phyloP scores from a whole-genome alignment of 1,140 invertebrate genomes.

The Helicoverpa zea region DNA sequence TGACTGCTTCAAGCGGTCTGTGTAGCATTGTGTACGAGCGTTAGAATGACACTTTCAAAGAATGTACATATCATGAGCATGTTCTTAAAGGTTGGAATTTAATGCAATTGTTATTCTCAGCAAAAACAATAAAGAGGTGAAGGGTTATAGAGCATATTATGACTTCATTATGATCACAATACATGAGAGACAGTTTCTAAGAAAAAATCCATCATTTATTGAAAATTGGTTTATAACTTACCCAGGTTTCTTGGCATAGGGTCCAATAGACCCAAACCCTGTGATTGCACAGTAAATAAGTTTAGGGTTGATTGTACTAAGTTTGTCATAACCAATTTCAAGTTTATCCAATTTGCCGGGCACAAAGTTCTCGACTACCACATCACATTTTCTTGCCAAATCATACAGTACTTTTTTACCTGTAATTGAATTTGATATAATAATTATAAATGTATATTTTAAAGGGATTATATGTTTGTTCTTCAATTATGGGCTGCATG shows the following conservation, averaged over 20 bases:
- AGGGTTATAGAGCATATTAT: neutral
- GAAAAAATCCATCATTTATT: neutral
- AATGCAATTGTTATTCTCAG: too few relatives aligned
- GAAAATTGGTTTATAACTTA: conserved; percentile 49
- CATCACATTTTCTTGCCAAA: conserved; percentile 92
- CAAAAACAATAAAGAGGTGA: too few relatives aligned
- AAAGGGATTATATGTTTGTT: neutral
- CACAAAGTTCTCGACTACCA: conserved; percentile 98
- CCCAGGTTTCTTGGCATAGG: conserved; percentile 94
- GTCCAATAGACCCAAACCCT: conserved; percentile 96
- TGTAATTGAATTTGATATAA: conserved; percentile 57
- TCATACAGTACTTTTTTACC: conserved; percentile 92
- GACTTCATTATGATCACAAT: neutral
- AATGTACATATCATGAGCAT: too few relatives aligned
- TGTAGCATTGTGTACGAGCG: too few relatives aligned
- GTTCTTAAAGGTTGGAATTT: too few relatives aligned
- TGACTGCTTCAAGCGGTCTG: too few relatives aligned
- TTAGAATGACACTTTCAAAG: too few relatives aligned
- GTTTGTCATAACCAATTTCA: conserved; percentile 92
- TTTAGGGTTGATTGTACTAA: conserved; percentile 91
- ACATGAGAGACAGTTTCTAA: neutral
- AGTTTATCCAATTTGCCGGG: conserved; percentile 95
- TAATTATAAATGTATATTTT: neutral
- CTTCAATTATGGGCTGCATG: too few relatives aligned
- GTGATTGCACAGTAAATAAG: conserved; percentile 98